Evolutionary conservation across 2,797 vertebrate genomes (phyloP), one percentile per base, ranked within the genome.

Genomic region (Threskiornis aethiopicus): DNA sequence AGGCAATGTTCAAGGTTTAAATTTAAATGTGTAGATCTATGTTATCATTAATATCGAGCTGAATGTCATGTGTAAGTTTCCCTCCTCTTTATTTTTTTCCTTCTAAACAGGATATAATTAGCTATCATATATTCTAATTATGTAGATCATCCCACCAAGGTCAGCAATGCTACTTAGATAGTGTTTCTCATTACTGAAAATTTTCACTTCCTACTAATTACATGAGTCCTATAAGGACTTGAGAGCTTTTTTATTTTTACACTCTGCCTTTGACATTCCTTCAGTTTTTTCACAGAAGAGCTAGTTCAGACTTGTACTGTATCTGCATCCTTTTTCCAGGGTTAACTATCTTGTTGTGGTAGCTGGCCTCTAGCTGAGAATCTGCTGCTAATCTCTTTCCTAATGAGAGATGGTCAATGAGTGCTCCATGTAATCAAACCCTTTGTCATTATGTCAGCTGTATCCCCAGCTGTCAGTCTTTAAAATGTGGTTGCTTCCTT

Each of bases 11-110:
- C 10, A 28, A n/a, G 24, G 2, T 22, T 58, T 67, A 44, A 51
- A 19, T 52, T 24, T 59, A 9, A 55, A 29, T 9, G 3, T 44
- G 3, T 15, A 47, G 6, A 11, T 54, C 37, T 44, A 0, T 58
- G 26, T 35, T 84, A 6, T 15, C 5, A 1, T 55, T 79, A 22
- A 6, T 28, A 2, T 6, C 39, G 49, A 91, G 49, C 24, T 39
- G 37, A 58, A 12, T 31, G 12, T 31, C 9, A 4, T 4, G 3
- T 51, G 8, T 47, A 37, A 59, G 16, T 51, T 86, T 78, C 19
- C 58, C 1, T 72, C 12, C 3, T 21, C 9, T 31, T 41, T 49
- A 3, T 46, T 35, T 71, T 39, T 66, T 67, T 71, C 22, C 24
- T 46, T 44, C 31, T 62, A 51, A 82, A 44, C 5, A 25, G 62